These are phyloP conservation scores for Thoracochromis brauschi DNA, from an alignment of 2,113 vertebrate genomes.

Conservation along the genomic window DNA sequence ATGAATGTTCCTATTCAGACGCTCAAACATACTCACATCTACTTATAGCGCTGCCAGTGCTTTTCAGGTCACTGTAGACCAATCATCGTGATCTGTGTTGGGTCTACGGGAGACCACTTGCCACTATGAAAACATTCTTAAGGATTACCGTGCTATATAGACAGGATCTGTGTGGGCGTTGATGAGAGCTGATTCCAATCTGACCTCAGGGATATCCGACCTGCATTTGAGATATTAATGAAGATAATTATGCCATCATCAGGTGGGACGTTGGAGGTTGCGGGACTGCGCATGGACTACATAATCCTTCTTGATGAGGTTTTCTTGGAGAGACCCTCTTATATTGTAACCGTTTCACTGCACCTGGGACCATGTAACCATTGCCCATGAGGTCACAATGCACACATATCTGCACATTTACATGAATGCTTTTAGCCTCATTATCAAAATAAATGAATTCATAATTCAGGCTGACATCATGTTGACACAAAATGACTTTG, in stretches of 20 bases:
- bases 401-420: background rate
- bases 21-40: background rate
- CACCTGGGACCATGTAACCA: background rate
- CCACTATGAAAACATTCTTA: constrained; percentile 44
- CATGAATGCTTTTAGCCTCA: background rate
- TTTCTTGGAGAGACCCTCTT: background rate
- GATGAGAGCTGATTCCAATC: constrained; percentile 31
- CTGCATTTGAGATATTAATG: constrained; percentile 35
- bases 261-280: background rate
- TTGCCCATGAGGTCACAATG: background rate
- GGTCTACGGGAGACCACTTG: constrained; percentile 14
- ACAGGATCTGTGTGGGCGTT: constrained; percentile 28
- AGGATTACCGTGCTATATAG: constrained; percentile 22
- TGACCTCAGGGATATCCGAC: constrained; percentile 23
- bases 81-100: constrained; percentile 9
- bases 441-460: background rate
- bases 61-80: constrained; percentile 35
- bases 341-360: background rate
- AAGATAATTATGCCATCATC: constrained; percentile 34
- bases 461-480: background rate
- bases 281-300: background rate
- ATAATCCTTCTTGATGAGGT: background rate
- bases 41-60: constrained; percentile 35
- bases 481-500: background rate
- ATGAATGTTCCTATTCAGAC: constrained; percentile 14